Conservation (phyloP, 2,888 invertebrate species). For the Eudasyphora cyanicolor region DNA sequence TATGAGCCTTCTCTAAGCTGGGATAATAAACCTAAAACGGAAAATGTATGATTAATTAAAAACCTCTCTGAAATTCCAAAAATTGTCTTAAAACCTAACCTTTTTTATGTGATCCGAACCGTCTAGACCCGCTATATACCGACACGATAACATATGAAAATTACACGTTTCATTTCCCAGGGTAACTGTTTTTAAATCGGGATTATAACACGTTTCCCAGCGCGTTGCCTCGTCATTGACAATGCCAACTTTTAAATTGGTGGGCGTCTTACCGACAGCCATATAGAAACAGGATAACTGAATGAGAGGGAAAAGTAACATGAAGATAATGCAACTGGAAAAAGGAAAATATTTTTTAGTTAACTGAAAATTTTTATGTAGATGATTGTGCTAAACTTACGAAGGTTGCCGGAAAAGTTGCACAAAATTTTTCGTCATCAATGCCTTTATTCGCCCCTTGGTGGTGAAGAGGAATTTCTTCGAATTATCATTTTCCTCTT, state of each 20-base stretch:
- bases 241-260: constrained; percentile 86
- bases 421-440: constrained; percentile 86
- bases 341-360: constrained; percentile 9
- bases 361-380: too few species aligned
- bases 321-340: constrained; percentile 89
- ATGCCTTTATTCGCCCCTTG: constrained; percentile 82
- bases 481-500: constrained; percentile 71
- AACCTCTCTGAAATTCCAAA: too few species aligned
- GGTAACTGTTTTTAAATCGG: constrained; percentile 78
- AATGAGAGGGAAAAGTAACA: constrained; percentile 89
- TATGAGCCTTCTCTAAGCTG: constrained; percentile 81
- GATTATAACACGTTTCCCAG: constrained; percentile 79
- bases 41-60: not conserved
- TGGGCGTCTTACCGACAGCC: constrained; percentile 89
- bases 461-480: constrained; percentile 77
- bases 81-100: too few species aligned
- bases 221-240: constrained; percentile 88
- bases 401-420: constrained; percentile 87
- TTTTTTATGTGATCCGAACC: constrained; percentile 81
- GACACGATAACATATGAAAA: constrained; percentile 83
- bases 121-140: constrained; percentile 83
- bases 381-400: too few species aligned
- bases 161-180: constrained; percentile 80
- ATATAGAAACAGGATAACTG: constrained; percentile 90
- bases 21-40: constrained; percentile 80